Percentiles rank a stretch among this genome's conserved stretches.
These are phyloP conservation scores for Gordius sp. DNA, from an alignment of 2,888 invertebrate genomes.

Conservation along the genomic window DNA sequence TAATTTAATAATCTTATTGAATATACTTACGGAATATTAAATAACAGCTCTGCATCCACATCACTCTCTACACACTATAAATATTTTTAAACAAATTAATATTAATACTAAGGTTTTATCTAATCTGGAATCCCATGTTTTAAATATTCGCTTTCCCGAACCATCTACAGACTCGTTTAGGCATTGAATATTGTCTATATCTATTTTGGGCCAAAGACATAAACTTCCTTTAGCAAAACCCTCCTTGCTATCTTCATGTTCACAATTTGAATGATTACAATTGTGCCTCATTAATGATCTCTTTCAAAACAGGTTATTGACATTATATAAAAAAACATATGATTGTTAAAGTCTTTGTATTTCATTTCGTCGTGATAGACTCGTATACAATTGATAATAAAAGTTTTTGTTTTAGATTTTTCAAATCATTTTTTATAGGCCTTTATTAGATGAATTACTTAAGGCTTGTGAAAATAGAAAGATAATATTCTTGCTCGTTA, in stretches of 20 bases:
- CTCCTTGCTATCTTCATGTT: neutral
- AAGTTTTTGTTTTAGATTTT: too few relatives aligned
- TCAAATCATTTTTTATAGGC: too few relatives aligned
- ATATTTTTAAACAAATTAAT: neutral
- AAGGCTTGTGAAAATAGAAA: too few relatives aligned
- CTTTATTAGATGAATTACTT: too few relatives aligned
- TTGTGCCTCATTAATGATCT: neutral
- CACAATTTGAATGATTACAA: neutral
- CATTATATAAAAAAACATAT: too few relatives aligned
- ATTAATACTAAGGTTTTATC: neutral
- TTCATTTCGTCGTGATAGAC: too few relatives aligned
- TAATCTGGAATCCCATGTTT: neutral
- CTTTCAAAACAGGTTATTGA: too few relatives aligned
- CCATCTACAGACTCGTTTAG: neutral
- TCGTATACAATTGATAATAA: too few relatives aligned
- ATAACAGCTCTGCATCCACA: constrained; percentile 71
- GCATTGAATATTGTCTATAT: neutral
- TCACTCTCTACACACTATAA: constrained; percentile 52
- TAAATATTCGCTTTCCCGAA: constrained; percentile 9
- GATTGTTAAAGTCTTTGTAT: too few relatives aligned
- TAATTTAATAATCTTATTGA: neutral
- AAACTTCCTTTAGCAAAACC: neutral
- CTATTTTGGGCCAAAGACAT: neutral
- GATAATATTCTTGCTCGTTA: too few relatives aligned
- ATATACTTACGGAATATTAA: constrained; percentile 53